Conservation (phyloP, 2,113 vertebrate genomes). For the Syngnathus floridae region DNA sequence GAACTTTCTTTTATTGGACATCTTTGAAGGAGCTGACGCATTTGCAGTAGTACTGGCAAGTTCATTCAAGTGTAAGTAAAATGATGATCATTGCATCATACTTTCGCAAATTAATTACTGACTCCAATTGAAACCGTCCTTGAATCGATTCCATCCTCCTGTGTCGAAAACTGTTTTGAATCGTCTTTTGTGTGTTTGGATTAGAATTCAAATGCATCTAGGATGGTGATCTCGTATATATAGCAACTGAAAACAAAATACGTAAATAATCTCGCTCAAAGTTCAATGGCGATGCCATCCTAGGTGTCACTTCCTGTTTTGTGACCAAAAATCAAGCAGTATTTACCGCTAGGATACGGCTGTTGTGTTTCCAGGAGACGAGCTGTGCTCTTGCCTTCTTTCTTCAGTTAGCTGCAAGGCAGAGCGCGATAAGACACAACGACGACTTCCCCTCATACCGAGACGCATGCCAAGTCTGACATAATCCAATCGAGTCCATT, state of each 20-base stretch:
- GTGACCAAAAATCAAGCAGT: constrained; percentile 50
- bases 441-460: constrained; percentile 69
- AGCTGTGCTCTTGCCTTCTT: constrained; percentile 48
- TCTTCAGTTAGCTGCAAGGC: constrained; percentile 73
- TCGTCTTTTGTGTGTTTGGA: too few relatives aligned
- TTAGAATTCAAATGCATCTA: too few relatives aligned
- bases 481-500: constrained; percentile 79
- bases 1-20: too few relatives aligned
- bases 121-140: too few relatives aligned
- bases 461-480: constrained; percentile 72
- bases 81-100: too few relatives aligned
- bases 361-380: constrained; percentile 60
- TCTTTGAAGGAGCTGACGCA: too few relatives aligned
- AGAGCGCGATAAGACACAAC: constrained; percentile 72
- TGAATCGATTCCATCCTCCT: too few relatives aligned
- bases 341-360: constrained; percentile 66
- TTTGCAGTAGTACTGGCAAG: too few relatives aligned
- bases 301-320: constrained; percentile 53
- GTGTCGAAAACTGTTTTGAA: too few relatives aligned
- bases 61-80: too few relatives aligned
- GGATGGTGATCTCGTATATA: not conserved
- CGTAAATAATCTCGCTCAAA: not conserved
- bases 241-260: constrained; percentile 7
- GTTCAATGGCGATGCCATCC: not conserved
- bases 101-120: too few relatives aligned